Evolutionary conservation across 2,888 invertebrate species (phyloP), one percentile per base, ranked within the genome.

Genomic region (Polylopha cassiicola): DNA sequence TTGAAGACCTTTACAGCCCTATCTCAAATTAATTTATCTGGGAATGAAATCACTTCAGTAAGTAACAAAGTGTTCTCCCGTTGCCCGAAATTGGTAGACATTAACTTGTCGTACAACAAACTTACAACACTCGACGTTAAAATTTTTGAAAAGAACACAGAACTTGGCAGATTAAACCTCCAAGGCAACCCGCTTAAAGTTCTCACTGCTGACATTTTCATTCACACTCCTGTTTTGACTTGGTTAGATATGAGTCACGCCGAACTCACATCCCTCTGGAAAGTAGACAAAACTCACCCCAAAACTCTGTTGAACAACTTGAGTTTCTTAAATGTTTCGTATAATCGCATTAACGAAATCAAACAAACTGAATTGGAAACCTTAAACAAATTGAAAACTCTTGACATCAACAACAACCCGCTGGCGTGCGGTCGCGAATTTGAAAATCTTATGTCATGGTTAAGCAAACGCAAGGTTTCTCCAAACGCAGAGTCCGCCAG

Each of bases 41-140:
- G 88, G 58, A 94, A 94, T 61, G 87, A 87, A 53, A 87, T 88
- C 41, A 87, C 87, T 57, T 84, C 86, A 17, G 73, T 88, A 50
- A 87, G 86, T 44, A 76, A 68, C 15, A 85, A 87, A 50, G 87
- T 88, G 9, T 89, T 91, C 55, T 79, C 78, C 3, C 71, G 66
- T 58, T 81, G 55, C 52, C 87, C 84, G 2, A 89, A 90, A 52
- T 75, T 95, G 2, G 88, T 88, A 14, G 89, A 90, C 39, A 78
- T 95, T 37, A 92, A 94, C 61, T 77, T 94, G 22, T 91, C 93
- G 17, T 87, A 90, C 57, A 95, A 95, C 60, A 66, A 88, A 50
- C 86, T 95, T 31, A 73, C 77, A 4, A 84, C 84, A 10, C 66
- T 94, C 17, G 88, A 90, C 27, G 73, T 81, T 4, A 86, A 89